Conservation (phyloP, 2,888 invertebrate species). For the Xestobium rufovillosum region DNA sequence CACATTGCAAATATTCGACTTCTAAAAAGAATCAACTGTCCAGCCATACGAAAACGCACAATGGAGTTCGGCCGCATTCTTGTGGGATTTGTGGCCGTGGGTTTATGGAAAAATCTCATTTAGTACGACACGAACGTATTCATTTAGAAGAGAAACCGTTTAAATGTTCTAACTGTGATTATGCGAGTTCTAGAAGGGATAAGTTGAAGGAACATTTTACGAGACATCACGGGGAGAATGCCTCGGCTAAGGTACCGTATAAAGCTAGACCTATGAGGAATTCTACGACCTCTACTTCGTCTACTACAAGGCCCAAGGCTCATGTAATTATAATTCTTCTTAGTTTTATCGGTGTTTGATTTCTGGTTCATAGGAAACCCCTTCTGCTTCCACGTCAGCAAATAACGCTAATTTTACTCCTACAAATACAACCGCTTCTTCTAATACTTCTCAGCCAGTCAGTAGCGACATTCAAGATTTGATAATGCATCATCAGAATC, state of each 20-base stretch:
- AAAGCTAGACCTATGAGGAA: slow-evolving; percentile 44
- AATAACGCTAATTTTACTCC: slow-evolving; percentile 37
- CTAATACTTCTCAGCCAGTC: slow-evolving; percentile 34
- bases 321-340: slow-evolving; percentile 33
- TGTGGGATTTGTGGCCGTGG: slow-evolving; percentile 54
- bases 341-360: no score
- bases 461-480: slow-evolving; percentile 41
- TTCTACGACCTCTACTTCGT: slow-evolving; percentile 22
- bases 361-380: slow-evolving; percentile 32
- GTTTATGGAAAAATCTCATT: slow-evolving; percentile 60
- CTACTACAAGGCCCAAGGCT: slow-evolving; percentile 35
- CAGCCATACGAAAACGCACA: slow-evolving; percentile 58
- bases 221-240: slow-evolving; percentile 46
- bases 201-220: slow-evolving; percentile 55
- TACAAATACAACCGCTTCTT: slow-evolving; percentile 32
- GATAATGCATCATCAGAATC: slow-evolving; percentile 43
- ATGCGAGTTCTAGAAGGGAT: slow-evolving; percentile 56
- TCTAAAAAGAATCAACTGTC: slow-evolving; percentile 55
- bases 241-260: slow-evolving; percentile 47
- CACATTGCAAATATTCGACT: slow-evolving; percentile 54
- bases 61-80: slow-evolving; percentile 42
- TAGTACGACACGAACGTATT: slow-evolving; percentile 58
- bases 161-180: slow-evolving; percentile 57
- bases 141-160: slow-evolving; percentile 58
- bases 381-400: slow-evolving; percentile 29